Base-by-base conservation (phyloP, 2,113 vertebrate genomes). In the Pseudopodoces humilis region DNA sequence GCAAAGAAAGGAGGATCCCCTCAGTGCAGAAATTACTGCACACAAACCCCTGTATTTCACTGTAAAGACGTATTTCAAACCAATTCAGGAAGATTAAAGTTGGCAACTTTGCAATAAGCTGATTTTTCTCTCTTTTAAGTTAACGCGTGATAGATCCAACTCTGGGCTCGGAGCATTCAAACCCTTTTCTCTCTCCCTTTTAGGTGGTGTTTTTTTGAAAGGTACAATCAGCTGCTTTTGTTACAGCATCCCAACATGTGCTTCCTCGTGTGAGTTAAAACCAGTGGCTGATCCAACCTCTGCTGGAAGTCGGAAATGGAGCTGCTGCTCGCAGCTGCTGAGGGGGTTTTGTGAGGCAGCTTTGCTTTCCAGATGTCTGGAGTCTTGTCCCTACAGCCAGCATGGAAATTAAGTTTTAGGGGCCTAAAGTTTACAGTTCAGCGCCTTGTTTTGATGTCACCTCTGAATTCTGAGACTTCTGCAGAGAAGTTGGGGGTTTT, bases 141-240 rank as follows among this genome's bases (percentile, higher is more conserved):
- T 95, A 96, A 96, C 80, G 81, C 63, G 11, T 37, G 95, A 83
- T 72, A 41, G 92, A 88, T 93, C 71, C 31, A 93, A 58, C 94
- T 93, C 95, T 22, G 4, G 8, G n/a, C 74, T 86, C 25, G 6
- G 75, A 69, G 90, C 83, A 82, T 70, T 44, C 33, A 2, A 82
- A 43, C 71, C 90, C 87, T 92, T 63, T 92, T 89, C 82, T 94
- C 88, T 92, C 86, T 86, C 52, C 53, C 53, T 95, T 96, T 91
- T 69, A 78, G 94, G 86, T 81, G 83, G 79, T 43, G 27, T 86
- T 67, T 60, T 82, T 94, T 31, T 82, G 74, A 94, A 93, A 91
- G 92, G 74, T 89, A 90, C 90, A 93, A 95, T 92, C 94, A 92
- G 91, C 58, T 91, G 93, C 94, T 96, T 97, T 97, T 97, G 94